Base-by-base conservation (phyloP, 2,797 vertebrate genomes). In the Cirrhinus molitorella region DNA sequence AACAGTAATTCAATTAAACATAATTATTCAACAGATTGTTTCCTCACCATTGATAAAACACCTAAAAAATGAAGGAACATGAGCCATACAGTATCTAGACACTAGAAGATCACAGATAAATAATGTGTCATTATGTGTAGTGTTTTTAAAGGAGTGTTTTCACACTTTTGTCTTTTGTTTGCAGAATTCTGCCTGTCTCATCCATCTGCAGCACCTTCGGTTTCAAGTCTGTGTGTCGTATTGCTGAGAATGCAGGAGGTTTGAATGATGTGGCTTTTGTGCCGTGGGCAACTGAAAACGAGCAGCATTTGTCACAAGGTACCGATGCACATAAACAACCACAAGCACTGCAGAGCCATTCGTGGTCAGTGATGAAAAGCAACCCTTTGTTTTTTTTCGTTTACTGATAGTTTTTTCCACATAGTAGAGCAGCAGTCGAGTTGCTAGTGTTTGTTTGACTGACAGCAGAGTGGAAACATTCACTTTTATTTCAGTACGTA, bases 231-330 rank as follows among this genome's bases (percentile, higher is more conserved):
- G 21, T 51, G 68, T 49, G 45, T 10, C 14, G 9, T 31, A 31
- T 28, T 19, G 45, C 9, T 72, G 68, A 49, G 68, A 31, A 72
- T 31, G 17, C 47, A 72, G 47, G 14, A 4, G 40, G 43, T 17
- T 70, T 70, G 67, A 47, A 47, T 47, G 67, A 70, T 70, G 70
- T 47, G 25, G 68, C 45, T 49, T 49, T 49, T 49, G 25, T 72
- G 25, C 45, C 10, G 1, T 10, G 3, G 25, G 25, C 47, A 49
- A 4, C 70, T 53, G 70, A 34, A 34, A 51, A 53, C 70, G 6
- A 34, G 12, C 28, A 7, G 47, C 47, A 51, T 72, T 51, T 72
- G 16, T 68, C 66, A 67, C 45, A 31, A 21, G 63, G 63, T 34
- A 19, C 16, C 28, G 25, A 72, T 10, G 5, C 45, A 72, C 70